phyloP scores from a whole-genome alignment of 2,888 invertebrate species.

The Noctua fimbriata region DNA sequence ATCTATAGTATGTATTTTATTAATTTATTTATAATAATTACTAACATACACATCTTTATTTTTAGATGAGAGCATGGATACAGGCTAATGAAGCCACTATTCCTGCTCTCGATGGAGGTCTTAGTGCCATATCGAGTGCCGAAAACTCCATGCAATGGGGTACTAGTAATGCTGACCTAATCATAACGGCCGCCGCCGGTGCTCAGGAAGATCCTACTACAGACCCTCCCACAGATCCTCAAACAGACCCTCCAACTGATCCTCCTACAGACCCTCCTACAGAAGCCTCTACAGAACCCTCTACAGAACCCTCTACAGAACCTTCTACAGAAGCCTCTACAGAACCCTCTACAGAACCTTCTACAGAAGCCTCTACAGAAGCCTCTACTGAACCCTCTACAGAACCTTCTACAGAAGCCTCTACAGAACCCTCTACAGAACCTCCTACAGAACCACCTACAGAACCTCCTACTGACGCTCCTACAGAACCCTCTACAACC shows the following conservation, averaged over 20 bases:
- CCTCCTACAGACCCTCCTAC: not conserved
- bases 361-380: not conserved
- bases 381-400: not conserved
- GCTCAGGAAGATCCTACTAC: not conserved
- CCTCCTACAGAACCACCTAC: not conserved
- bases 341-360: not conserved
- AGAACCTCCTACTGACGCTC: not conserved
- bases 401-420: not conserved
- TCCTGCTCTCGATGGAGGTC: slow-evolving; percentile 77
- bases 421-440: not conserved
- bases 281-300: not conserved
- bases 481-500: not conserved
- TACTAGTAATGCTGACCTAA: slow-evolving; percentile 71
- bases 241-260: not conserved
- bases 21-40: not conserved
- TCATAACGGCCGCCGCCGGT: slow-evolving; percentile 77
- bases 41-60: slow-evolving; percentile 26
- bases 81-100: slow-evolving; percentile 68
- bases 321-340: not conserved
- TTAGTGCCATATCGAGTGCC: slow-evolving; percentile 76
- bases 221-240: not conserved
- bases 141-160: slow-evolving; percentile 83
- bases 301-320: not conserved
- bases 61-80: slow-evolving; percentile 85
- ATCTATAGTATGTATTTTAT: too few species aligned